Conservation (phyloP, 2,113 vertebrate species). For the Chaetura pelagica region DNA sequence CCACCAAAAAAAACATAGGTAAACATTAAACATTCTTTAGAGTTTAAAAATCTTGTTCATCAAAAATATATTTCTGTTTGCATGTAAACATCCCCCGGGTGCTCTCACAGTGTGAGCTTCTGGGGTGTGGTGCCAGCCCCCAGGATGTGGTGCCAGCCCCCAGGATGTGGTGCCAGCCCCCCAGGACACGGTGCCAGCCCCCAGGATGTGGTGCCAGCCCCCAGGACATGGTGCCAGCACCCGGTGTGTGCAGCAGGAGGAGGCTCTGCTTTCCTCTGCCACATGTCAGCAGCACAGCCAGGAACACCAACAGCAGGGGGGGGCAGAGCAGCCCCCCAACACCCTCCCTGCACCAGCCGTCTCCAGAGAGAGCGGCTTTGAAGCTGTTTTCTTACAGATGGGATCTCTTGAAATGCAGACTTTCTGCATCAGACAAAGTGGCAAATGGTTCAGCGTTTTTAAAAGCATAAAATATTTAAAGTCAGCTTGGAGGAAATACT, state of each 20-base stretch:
- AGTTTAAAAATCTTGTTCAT: fast-evolving
- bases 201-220: background rate
- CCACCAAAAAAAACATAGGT: too few relatives aligned
- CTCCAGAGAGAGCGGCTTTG: background rate
- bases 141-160: background rate
- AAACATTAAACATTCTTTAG: background rate
- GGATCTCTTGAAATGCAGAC: background rate
- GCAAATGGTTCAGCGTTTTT: background rate
- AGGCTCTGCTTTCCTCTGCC: background rate
- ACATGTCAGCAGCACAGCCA: background rate
- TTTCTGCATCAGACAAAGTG: background rate
- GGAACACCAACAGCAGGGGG: background rate
- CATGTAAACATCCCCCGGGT: background rate
- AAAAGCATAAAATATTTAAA: background rate
- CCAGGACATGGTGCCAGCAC: background rate
- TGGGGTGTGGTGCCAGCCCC: too few relatives aligned
- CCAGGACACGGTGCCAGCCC: too few relatives aligned
- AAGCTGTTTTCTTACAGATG: background rate
- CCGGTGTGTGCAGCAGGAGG: background rate
- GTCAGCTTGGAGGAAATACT: background rate
- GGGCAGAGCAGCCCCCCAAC: background rate
- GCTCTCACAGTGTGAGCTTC: fast-evolving
- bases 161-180: too few relatives aligned
- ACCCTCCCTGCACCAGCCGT: background rate
- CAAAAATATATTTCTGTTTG: background rate